These are phyloP conservation scores for Zosterops hypoxanthus DNA, from an alignment of 2,113 vertebrate species.

Conservation along the genomic window DNA sequence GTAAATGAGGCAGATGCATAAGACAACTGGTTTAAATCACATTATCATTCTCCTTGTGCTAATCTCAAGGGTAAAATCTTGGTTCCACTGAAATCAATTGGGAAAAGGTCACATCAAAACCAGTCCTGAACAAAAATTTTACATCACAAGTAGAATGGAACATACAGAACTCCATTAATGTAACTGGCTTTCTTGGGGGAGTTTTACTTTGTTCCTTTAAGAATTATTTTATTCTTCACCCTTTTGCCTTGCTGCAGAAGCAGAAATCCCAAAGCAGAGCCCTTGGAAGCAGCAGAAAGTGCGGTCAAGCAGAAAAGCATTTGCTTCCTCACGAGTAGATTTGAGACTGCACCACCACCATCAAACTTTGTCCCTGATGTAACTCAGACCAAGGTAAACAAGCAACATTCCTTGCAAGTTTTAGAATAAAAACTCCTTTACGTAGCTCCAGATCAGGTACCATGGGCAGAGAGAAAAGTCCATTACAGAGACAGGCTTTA, in stretches of 20 bases:
- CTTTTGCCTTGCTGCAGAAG: not conserved
- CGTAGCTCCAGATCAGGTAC: not conserved
- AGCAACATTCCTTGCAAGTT: conserved; percentile 17
- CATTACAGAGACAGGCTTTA: not conserved
- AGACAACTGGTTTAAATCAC: not conserved
- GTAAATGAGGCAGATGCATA: not conserved
- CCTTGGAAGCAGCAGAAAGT: not conserved
- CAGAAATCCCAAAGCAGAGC: not conserved
- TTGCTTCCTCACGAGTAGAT: not conserved
- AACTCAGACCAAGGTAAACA: conserved; percentile 18
- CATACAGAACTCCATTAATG: not conserved
- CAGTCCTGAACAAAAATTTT: not conserved
- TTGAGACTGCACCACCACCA: not conserved
- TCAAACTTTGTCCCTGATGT: not conserved
- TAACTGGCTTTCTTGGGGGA: not conserved
- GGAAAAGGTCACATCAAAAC: not conserved
- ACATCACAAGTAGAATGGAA: not conserved
- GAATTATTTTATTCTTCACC: not conserved
- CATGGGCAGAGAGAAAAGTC: not conserved
- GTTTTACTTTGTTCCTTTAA: not conserved
- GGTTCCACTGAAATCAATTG: not conserved
- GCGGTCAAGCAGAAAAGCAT: not conserved
- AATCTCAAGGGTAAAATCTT: not conserved
- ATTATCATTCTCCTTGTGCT: not conserved
- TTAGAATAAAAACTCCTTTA: not conserved